Evolutionary conservation across 2,797 vertebrate genomes (phyloP), one percentile per base, ranked within the genome.

Genomic region (Anabas testudineus): DNA sequence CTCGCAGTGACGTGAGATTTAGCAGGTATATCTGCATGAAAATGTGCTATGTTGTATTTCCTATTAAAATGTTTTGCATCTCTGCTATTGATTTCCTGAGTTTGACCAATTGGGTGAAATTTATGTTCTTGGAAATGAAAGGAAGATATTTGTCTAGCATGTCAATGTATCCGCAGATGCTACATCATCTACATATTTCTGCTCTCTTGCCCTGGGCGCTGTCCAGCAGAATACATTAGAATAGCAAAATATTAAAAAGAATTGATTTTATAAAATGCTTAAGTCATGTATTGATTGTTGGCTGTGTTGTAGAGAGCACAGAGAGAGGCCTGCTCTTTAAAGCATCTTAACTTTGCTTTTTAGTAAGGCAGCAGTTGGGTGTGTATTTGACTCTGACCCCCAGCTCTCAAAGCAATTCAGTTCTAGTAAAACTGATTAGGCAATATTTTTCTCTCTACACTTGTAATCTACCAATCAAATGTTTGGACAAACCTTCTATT

Each of bases 231-330:
- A 94, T 93, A 86, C 88, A 93, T 95, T 93, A 94, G 88, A 93
- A 92, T 87, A 78, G 87, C 67, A 90, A 94, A 94, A 91, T 94
- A 95, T 95, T 91, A 93, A 91, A 94, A 93, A 81, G 16, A 95
- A 96, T 96, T 91, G 96, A 96, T 96, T 96, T 81, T 94, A 90
- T 94, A 72, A 95, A 95, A 92, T 90, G 76, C 67, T 69, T 92
- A 93, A 88, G 76, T 93, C 93, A 94, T 90, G 82, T 93, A 95
- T 93, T 91, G 95, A 95, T 95, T 91, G 92, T 79, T 90, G 92
- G 93, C 77, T 89, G 90, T 88, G 92, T 83, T 94, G 93, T 94
- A 92, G 74, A 74, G 46, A 22, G 53, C 90, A 93, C 94, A 94
- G 83, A 71, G 79, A 76, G 86, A 87, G 76, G 83, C 91, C 92